Evolutionary conservation across 2,113 vertebrate genomes (phyloP), one percentile per base, ranked within the genome.

Genomic region (Turdus rufiventris): DNA sequence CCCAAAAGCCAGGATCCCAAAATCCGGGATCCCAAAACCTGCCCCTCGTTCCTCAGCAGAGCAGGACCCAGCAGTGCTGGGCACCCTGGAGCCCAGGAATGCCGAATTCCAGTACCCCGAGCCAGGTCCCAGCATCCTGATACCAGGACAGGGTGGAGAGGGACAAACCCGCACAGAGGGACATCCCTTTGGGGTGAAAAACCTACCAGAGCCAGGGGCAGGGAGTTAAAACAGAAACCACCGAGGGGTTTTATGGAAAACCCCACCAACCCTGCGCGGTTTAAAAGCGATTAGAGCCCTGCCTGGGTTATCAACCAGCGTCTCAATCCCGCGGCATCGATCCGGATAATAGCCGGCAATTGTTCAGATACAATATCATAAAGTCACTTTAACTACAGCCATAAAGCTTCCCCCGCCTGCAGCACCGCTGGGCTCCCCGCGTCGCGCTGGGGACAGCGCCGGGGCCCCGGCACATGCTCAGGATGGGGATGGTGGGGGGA

Each of bases 261-360:
- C 86, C 20, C 48, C 42, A 81, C 47, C 5, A 1, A 68, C 57
- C 95, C 91, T 4, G 86, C 6, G 25, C 0, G 2, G 88, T 86
- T 80, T 56, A 31, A 51, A 58, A 76, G 84, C 77, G 79, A 85
- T 72, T 17, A 71, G 88, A 86, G 94, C 91, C 79, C 61, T 57
- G 78, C 81, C 89, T 85, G 84, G 89, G 88, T 91, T 86, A 94
- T 92, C 96, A 92, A 45, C 93, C 73, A 26, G 94, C 57, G 89
- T 80, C 96, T 95, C 94, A 62, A 92, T 93, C 95, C 26, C 29
- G 23, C 94, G 0, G 91, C 96, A 96, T 95, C 85, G 96, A 97
- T 96, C 96, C 93, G 50, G 96, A 88, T 95, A 96, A 96, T 93
- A 94, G 96, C 94, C 50, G 4, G 95, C 92, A 97, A 94, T 96